A percentile compares a stretch with the other conserved stretches of the same genome.
phyloP scores from a whole-genome alignment of 2,888 invertebrate species.

The Bursaphelenchus okinawaensis region DNA sequence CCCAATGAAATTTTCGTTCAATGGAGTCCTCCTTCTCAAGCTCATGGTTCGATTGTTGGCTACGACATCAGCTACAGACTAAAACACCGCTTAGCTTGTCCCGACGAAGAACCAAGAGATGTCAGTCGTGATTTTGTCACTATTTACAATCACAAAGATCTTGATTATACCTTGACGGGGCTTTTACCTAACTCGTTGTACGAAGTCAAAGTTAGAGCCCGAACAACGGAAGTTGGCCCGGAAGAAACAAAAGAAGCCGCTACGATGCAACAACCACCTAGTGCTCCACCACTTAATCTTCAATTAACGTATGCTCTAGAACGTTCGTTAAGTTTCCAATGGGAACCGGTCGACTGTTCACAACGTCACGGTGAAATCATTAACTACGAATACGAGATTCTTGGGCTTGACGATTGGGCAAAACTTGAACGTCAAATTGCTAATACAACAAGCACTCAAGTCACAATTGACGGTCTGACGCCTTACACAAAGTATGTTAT shows the following conservation, averaged over 20 bases:
- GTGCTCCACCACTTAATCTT: constrained; percentile 56
- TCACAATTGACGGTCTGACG: constrained; percentile 56
- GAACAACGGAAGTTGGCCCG: constrained; percentile 42
- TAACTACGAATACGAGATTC: constrained; percentile 58
- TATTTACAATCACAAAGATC: constrained; percentile 57
- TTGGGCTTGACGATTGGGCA: constrained; percentile 58
- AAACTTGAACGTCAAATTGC: constrained; percentile 57
- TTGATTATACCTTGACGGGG: constrained; percentile 56
- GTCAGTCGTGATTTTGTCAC: constrained; percentile 57
- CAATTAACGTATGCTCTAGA: constrained; percentile 54
- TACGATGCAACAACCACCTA: constrained; percentile 55
- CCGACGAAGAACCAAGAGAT: constrained; percentile 56
- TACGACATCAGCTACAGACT: constrained; percentile 57
- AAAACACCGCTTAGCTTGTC: constrained; percentile 57
- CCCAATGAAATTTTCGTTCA: constrained; percentile 51
- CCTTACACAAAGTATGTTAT: constrained; percentile 58
- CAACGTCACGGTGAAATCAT: constrained; percentile 57
- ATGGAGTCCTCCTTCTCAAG: constrained; percentile 53
- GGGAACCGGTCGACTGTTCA: constrained; percentile 56
- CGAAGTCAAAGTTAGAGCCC: constrained; percentile 43
- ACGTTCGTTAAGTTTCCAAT: constrained; percentile 38
- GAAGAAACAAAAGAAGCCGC: constrained; percentile 54
- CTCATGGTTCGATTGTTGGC: constrained; percentile 55
- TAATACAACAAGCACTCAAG: constrained; percentile 51
- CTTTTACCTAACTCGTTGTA: constrained; percentile 57